Evolutionary conservation across 2,888 invertebrate species (phyloP), one percentile per base, ranked within the genome.

Genomic region (Mystacides longicornis): DNA sequence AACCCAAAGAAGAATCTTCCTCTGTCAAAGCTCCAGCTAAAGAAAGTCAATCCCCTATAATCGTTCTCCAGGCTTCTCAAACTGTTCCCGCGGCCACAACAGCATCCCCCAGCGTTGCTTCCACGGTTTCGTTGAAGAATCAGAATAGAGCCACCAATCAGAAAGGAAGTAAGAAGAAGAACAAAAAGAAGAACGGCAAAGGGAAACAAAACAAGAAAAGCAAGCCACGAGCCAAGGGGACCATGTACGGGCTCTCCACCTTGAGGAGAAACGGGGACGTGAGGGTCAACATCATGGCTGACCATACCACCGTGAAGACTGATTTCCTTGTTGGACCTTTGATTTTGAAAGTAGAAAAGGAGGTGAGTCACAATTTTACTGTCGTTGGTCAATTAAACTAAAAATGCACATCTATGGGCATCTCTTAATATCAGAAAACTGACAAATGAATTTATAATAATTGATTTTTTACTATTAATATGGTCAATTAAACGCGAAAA

Each of bases 301-400:
- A 87, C 65, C 86, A 89, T 65, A 90, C 90, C 2, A 90, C 88
- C 52, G 86, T 92, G 43, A 88, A 86, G 66, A 88, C 88, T 53
- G 87, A 86, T 69, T 91, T 92, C 67, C 81, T 85, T 20, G 73
- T 92, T 56, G 91, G 91, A 50, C 91, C 91, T 0, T 71, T 92
- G 46, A 83, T 86, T 21, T 71, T 92, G 59, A 83, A 87, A 71
- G 91, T 88, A 1, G 87, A 88, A 67, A 85, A 87, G 71, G 86
- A 87, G 77, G 83, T 83, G 70, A 61, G n/a, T n/a, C n/a, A n/a
- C n/a, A n/a, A n/a, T n/a, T n/a, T n/a, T n/a, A n/a, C n/a, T n/a
- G n/a, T n/a, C n/a, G n/a, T n/a, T n/a, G n/a, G n/a, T n/a, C n/a
- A n/a, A n/a, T n/a, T n/a, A n/a, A n/a, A n/a, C n/a, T n/a, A n/a